phyloP scores from a whole-genome alignment of 2,888 invertebrate species.

The Penaeus monodon region DNA sequence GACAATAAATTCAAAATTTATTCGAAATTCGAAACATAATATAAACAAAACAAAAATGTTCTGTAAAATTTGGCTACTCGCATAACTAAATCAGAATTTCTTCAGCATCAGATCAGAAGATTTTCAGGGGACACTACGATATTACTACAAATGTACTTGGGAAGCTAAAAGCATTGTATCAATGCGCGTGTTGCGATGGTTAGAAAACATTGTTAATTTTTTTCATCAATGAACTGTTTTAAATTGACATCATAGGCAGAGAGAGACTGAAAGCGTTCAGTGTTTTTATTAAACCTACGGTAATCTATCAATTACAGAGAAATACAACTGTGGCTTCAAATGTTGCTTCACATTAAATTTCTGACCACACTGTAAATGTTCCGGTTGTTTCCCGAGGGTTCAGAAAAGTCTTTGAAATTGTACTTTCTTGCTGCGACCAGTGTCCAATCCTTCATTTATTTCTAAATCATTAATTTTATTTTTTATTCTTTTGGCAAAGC shows the following conservation, averaged over 20 bases:
- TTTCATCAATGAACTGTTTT: slow-evolving; percentile 32
- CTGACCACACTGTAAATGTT: slow-evolving; percentile 24
- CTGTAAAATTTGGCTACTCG: too few species aligned
- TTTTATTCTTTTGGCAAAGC: slow-evolving; percentile 3
- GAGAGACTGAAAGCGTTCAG: neutral
- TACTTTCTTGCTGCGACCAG: neutral
- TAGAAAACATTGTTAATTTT: slow-evolving; percentile 23
- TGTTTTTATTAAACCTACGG: slow-evolving; percentile 14
- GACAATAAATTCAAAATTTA: too few species aligned
- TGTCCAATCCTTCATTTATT: neutral
- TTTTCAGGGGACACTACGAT: too few species aligned
- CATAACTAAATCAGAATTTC: too few species aligned
- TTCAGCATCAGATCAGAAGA: too few species aligned
- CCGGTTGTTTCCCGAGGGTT: slow-evolving; percentile 17
- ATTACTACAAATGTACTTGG: slow-evolving; percentile 27
- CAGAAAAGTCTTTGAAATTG: slow-evolving; percentile 14
- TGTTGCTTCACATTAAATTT: slow-evolving; percentile 1
- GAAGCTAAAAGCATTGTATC: slow-evolving; percentile 14
- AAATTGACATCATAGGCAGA: slow-evolving; percentile 6
- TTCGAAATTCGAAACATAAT: too few species aligned
- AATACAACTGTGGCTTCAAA: slow-evolving; percentile 25
- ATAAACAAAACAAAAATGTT: too few species aligned
- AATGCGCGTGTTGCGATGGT: slow-evolving; percentile 13
- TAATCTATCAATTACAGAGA: slow-evolving; percentile 10
- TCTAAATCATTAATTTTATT: slow-evolving; percentile 22